phyloP scores from a whole-genome alignment of 1,140 invertebrate genomes.

The Polypedilum pembai region DNA sequence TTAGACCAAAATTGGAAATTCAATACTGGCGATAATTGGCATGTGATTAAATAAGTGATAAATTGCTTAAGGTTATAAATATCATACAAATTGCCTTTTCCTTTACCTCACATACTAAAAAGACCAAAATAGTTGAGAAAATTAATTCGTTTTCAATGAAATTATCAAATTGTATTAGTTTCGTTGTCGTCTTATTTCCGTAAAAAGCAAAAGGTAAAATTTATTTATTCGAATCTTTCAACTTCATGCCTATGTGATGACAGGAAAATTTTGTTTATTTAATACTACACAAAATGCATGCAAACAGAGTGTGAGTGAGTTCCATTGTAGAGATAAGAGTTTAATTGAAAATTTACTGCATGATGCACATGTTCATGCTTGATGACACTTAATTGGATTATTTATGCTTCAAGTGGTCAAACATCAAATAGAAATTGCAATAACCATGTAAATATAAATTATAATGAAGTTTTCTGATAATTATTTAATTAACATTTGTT shows the following conservation, averaged over 20 bases:
- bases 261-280: not conserved
- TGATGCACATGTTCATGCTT: not conserved
- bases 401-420: not conserved
- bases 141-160: not conserved
- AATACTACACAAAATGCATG: not conserved
- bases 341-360: constrained; percentile 23
- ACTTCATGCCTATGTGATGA: not conserved
- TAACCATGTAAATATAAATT: too few species aligned
- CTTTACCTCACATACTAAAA: not conserved
- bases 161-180: not conserved
- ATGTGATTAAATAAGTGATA: constrained; percentile 10
- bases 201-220: too few species aligned
- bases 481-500: not conserved
- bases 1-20: not conserved
- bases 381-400: constrained; percentile 21
- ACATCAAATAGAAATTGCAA: not conserved
- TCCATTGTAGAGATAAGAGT: not conserved
- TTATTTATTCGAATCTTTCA: not conserved
- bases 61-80: not conserved
- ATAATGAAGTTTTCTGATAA: not conserved
- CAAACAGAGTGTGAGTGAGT: too few species aligned
- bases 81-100: not conserved
- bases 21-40: not conserved
- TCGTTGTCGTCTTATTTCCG: not conserved
- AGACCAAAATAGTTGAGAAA: not conserved